Evolutionary conservation across 2,888 invertebrate species (phyloP), one percentile per base, ranked within the genome.

Genomic region (Oxytorus armatus): DNA sequence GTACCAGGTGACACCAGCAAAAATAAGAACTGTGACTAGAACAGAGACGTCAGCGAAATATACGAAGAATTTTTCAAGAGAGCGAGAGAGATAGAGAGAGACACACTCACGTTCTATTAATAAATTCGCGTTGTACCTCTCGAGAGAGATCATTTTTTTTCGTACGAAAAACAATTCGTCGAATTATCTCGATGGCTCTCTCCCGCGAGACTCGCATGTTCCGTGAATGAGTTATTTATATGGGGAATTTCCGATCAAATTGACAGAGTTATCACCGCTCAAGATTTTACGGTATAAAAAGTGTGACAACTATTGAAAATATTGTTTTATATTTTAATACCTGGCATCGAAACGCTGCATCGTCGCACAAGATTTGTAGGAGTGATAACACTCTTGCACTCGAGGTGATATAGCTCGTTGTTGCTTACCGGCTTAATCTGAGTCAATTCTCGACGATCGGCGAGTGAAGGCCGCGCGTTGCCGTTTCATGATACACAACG

Each of bases 71-170:
- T 49, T 18, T 42, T n/a, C 18, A 11, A 69, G 7, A 61, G 21
- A 42, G 23, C 36, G 42, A 23, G 23, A 23, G 42, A 36, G 25
- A 14, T 3, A 39, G 16, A 16, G 42, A 53, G 33, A 68, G 42
- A 69, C 69, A 61, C 69, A 61, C 75, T 72, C 73, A 77, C 29
- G 55, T 63, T 83, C 85, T 87, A 87, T 85, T 85, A 85, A 86
- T 87, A 87, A 84, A 47, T 29, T 29, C 55, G 68, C 23, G 39
- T n/a, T 29, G 61, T 47, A 53, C 51, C 39, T 29, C 16, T 39
- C 33, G 66, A 39, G 59, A 53, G 55, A 55, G 39, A 39, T 16
- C 39, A 53, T 49, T 44, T 29, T 18, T 53, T 63, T 77, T 57
- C 51, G 49, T 42, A 51, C 68, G n/a, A 49, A 63, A 16, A 73